Evolutionary conservation across 2,888 invertebrate genomes (phyloP).

Genomic region (Hipparchia semele): DNA sequence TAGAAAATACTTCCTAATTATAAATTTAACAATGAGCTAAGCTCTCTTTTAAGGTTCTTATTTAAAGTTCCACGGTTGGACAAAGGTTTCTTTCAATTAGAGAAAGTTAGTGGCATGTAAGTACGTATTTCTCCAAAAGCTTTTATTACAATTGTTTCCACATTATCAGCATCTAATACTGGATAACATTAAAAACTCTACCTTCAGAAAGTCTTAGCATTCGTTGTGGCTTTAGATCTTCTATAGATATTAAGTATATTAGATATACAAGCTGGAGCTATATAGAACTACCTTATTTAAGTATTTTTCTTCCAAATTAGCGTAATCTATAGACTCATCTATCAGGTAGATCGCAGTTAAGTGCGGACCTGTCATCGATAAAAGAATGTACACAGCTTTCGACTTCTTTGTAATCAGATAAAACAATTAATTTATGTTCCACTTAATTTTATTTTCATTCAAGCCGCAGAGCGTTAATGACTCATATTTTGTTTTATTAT

Average conservation of each 20-base stretch:
- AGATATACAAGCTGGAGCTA: too few relatives aligned
- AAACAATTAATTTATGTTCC: conserved; percentile 5
- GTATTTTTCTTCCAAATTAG: not conserved
- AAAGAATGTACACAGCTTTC: conserved; percentile 14
- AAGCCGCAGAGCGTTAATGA: not conserved
- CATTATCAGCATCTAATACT: not conserved
- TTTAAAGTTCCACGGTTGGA: not conserved
- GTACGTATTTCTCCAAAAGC: too few relatives aligned
- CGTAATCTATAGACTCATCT: not conserved
- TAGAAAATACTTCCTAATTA: conserved; percentile 11
- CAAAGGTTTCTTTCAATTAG: conserved; percentile 3
- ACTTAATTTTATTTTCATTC: conserved; percentile 10
- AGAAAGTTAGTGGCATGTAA: not conserved
- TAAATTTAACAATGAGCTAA: conserved; percentile 5
- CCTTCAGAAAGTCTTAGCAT: not conserved
- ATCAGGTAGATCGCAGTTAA: not conserved
- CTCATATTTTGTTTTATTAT: conserved; percentile 8
- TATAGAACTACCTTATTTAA: too few relatives aligned
- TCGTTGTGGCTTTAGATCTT: too few relatives aligned
- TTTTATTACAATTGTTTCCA: not conserved
- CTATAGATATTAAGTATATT: too few relatives aligned
- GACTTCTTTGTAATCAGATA: conserved; percentile 8
- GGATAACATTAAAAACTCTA: not conserved
- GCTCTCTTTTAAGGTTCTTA: not conserved
- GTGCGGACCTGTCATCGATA: not conserved